Base-by-base conservation (phyloP, 2,888 invertebrate genomes). In the Pterostichus niger region DNA sequence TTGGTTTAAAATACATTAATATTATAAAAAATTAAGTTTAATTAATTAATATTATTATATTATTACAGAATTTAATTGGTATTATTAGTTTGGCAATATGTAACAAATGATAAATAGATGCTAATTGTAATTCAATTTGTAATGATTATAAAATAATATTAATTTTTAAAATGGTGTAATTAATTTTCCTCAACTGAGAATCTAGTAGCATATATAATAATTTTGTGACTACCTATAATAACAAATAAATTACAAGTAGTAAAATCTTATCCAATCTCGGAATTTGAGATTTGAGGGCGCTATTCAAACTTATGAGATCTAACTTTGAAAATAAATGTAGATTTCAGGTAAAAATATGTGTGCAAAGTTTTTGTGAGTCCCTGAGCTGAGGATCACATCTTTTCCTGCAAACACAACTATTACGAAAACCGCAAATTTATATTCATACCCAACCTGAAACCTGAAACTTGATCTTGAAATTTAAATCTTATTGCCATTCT, bases 351-450 rank as follows among this genome's bases (percentile, higher is more conserved):
- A 24, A 71, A 71, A 17, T 44, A 71, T 40, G 68, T 71, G 44
- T 7, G 24, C 68, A 13, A 71, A 71, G 68, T 46, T 44, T 46
- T 71, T 44, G 56, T 56, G 17, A 56, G 10, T 17, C 56, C 24
- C 17, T 4, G 13, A 71, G 9, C 68, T 71, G 13, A 44, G 40
- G 68, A 68, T 68, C n/a, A 68, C 15, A 44, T 68, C 33, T n/a
- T 64, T 49, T 10, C 44, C 44, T 9, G 40, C 13, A 17, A 71
- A 71, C 68, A 71, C 15, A 71, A 44, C 68, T 71, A 71, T 44
- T 44, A 17, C 68, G 56, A 44, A 64, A 71, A 44, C 46, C 17
- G 17, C 6, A 40, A 71, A 44, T 71, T 71, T 71, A 17, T 56
- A 71, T 71, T 71, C 46, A 71, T 71, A 56, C 24, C 56, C 10